Base-by-base conservation (phyloP, 1,140 invertebrate species). In the Palaemon carinicauda region DNA sequence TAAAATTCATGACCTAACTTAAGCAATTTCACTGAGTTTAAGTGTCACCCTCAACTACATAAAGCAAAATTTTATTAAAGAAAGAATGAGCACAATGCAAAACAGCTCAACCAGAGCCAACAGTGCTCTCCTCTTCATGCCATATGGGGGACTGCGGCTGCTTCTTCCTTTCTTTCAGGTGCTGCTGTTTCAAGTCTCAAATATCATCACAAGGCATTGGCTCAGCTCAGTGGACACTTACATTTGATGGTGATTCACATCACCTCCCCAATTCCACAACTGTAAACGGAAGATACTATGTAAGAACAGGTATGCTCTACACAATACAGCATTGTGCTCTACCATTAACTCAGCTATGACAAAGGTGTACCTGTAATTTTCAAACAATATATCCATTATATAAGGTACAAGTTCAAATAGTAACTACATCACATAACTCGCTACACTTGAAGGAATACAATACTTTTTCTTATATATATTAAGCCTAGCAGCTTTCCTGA, bases 1-100 rank as follows among this genome's bases (percentile, higher is more conserved):
- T 81, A 87, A 87, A 33, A 51, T 31, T 82, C 69, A 24, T 24
- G 17, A 73, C 29, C 51, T 85, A 75, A 85, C 78, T 81, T 74
- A 85, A 85, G 83, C 83, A 86, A 86, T 86, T 86, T 86, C 83
- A 86, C 83, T 85, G 82, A 86, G 83, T 86, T 86, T 86, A 86
- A 71, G 80, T 86, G 83, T 86, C 77, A 86, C 83, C 83, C 83
- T 80, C 56, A 78, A 86, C 83, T 86, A 86, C 83, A 80, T 80
- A 80, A 52, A 86, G 80, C 79, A 86, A 78, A 77, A 80, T 86
- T 60, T 86, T 80, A 86, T 86, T 79, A 41, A 41, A 41, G 41
- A 41, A 41, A 9, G 7, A 5, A 41, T 41, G 41, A 41, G 41
- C 41, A 41, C 41, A 41, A 41, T 41, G 41, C 41, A 41, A 41